Base-by-base conservation (phyloP, 2,797 vertebrate species). In the Helicolenus hilgendorfi region DNA sequence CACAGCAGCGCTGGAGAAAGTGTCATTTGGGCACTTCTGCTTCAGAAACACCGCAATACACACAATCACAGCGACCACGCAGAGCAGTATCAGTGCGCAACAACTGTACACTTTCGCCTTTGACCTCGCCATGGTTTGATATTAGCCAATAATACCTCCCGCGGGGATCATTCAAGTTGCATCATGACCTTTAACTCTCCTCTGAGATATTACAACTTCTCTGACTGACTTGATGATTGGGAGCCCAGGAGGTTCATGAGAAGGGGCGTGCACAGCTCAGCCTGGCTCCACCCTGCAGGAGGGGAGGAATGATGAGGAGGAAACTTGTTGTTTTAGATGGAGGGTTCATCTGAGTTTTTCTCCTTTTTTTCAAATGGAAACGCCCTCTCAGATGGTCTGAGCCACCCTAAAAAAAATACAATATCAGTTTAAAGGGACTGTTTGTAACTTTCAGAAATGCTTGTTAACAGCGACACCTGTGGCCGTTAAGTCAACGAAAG, bases 1-100 rank as follows among this genome's bases (percentile, higher is more conserved):
- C 53, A 98, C 97, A 0, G 97, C 97, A 10, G 86, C 97, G 1
- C 20, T 80, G 2, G 41, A 56, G 75, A 93, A 98, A 10, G 69
- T 63, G 5, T 24, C 93, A 0, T 74, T 13, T 0, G 92, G 72
- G 83, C 96, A 97, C 11, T 36, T 70, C 49, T 8, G 83, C 41
- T 73, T 82, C n/a, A 24, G 26, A 5, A 77, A 5, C 0, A 92
- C 56, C 55, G 27, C n/a, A 6, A 93, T 7, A 15, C 79, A 89
- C 55, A 95, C 85, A 27, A 95, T 72, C 0, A 88, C 1, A 0
- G 64, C 69, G 1, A 92, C 24, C 29, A 89, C 5, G 20, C 75
- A 62, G 14, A 95, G 20, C 72, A 96, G 69, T 20, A 77, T 56
- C 64, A 95, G 68, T 1, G 81, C 87, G 55, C 90, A 79, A 29